phyloP scores from a whole-genome alignment of 2,888 invertebrate species.

The Patella caerulea region DNA sequence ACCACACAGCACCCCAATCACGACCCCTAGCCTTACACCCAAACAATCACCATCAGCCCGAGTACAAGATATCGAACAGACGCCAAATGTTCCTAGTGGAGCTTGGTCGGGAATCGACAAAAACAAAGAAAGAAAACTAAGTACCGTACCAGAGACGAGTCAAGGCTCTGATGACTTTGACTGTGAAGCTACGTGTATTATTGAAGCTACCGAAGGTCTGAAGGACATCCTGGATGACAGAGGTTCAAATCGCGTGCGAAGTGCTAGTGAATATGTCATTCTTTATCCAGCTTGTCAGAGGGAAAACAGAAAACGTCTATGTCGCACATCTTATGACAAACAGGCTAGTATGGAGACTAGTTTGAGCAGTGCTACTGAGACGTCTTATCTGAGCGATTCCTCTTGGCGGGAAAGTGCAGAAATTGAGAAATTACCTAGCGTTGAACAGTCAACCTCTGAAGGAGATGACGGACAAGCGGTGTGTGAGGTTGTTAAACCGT shows the following conservation, averaged over 20 bases:
- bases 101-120: slow-evolving; percentile 16
- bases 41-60: neutral
- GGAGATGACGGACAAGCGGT: slow-evolving; percentile 14
- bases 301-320: slow-evolving; percentile 17
- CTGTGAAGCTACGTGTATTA: slow-evolving; percentile 8
- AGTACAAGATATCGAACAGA: neutral
- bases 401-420: slow-evolving; percentile 18
- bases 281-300: slow-evolving; percentile 36
- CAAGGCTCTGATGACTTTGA: slow-evolving; percentile 33
- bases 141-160: slow-evolving; percentile 45
- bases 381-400: slow-evolving; percentile 39
- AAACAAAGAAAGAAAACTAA: slow-evolving; percentile 41
- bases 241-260: slow-evolving; percentile 32
- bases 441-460: slow-evolving; percentile 26
- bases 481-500: too few species aligned
- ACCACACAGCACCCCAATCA: neutral
- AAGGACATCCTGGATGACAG: slow-evolving; percentile 37
- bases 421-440: neutral
- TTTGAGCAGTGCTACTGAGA: slow-evolving; percentile 35
- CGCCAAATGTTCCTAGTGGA: slow-evolving; percentile 3
- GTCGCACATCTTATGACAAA: slow-evolving; percentile 18
- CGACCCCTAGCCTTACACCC: neutral
- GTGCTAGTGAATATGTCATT: slow-evolving; percentile 49
- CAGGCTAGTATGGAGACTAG: slow-evolving; percentile 28
- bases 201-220: slow-evolving; percentile 30